Evolutionary conservation across 2,113 vertebrate species (phyloP).

Genomic region (Procavia capensis): DNA sequence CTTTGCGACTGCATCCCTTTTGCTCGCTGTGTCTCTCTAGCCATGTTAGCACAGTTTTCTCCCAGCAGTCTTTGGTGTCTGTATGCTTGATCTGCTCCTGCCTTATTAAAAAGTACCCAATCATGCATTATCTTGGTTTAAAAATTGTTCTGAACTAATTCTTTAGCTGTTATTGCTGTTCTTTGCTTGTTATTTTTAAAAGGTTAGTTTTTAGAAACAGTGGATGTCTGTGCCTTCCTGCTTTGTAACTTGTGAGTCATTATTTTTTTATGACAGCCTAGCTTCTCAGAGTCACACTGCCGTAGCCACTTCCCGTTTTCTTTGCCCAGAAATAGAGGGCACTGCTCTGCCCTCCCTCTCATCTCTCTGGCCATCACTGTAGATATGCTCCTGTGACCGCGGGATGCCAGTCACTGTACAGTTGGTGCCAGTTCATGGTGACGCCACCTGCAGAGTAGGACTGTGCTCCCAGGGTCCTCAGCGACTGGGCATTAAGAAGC

Average conservation of each 20-base stretch:
- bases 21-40: background rate
- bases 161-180: background rate
- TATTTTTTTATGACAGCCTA: background rate
- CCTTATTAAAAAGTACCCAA: background rate
- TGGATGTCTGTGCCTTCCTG: background rate
- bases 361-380: background rate
- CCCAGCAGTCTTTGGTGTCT: background rate
- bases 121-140: background rate
- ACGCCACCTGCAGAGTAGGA: too few species aligned
- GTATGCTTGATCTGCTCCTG: background rate
- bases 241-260: background rate
- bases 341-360: background rate
- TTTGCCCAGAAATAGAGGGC: background rate
- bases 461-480: too few species aligned
- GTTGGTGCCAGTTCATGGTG: too few species aligned
- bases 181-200: constrained; percentile 19
- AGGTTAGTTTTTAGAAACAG: background rate
- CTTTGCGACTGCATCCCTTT: background rate
- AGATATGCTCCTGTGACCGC: background rate
- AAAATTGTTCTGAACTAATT: background rate
- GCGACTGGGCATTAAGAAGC: too few species aligned
- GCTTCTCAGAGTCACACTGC: background rate
- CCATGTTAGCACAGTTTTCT: background rate
- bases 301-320: background rate
- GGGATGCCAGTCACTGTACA: too few species aligned